These are phyloP conservation scores for Hirudo medicinalis DNA, from an alignment of 1,140 invertebrate genomes.

Conservation along the genomic window DNA sequence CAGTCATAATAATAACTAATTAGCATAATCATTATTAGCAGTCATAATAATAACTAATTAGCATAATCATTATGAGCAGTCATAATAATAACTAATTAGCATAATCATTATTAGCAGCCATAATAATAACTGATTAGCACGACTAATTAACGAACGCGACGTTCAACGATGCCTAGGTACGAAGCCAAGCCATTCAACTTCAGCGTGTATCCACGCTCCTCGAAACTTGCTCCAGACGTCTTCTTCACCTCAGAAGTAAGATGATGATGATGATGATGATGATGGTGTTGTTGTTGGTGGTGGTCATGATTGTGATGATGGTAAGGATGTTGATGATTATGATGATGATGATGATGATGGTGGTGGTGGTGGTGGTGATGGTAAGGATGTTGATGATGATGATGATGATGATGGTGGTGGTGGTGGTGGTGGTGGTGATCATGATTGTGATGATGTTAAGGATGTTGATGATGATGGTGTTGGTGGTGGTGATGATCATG, in stretches of 20 bases:
- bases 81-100: too few species aligned
- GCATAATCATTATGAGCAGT: too few species aligned
- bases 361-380: background rate
- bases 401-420: background rate
- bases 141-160: background rate
- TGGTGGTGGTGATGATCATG: background rate
- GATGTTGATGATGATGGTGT: too few species aligned
- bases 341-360: background rate
- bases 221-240: background rate
- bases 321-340: background rate
- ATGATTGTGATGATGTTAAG: background rate
- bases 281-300: background rate
- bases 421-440: background rate
- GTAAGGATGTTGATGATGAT: background rate
- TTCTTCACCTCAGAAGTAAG: background rate
- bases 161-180: background rate
- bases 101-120: background rate
- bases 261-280: too few species aligned
- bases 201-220: background rate
- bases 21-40: too few species aligned
- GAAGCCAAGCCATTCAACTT: background rate
- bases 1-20: too few species aligned
- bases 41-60: too few species aligned
- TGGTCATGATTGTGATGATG: background rate
- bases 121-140: background rate